Evolutionary conservation across 1,140 invertebrate genomes (phyloP).

Genomic region (Musca vetustissima): DNA sequence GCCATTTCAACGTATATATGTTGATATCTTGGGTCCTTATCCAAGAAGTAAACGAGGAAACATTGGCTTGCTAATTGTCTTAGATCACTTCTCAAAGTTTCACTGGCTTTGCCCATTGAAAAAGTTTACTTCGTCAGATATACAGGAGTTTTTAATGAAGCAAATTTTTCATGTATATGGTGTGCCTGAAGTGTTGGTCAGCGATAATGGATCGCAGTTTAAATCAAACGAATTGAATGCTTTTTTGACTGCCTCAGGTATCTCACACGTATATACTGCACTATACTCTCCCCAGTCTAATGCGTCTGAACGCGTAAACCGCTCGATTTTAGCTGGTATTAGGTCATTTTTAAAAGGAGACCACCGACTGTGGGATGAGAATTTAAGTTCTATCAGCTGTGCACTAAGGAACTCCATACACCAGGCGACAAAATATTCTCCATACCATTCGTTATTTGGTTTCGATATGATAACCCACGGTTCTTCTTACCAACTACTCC

Average conservation of each 20-base stretch:
- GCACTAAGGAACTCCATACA: conserved; percentile 17
- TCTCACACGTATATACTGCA: not conserved
- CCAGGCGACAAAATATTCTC: conserved; percentile 7
- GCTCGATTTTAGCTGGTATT: conserved; percentile 13
- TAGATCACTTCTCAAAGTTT: conserved; percentile 25
- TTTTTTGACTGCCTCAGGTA: not conserved
- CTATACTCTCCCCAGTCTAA: conserved; percentile 13
- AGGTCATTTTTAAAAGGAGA: conserved; percentile 16
- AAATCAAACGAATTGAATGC: not conserved
- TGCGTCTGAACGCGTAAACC: not conserved
- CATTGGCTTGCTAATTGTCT: conserved; percentile 18
- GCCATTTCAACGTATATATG: conserved; percentile 27
- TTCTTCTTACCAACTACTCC: conserved; percentile 10
- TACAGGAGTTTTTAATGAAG: not conserved
- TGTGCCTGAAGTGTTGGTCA: conserved; percentile 21
- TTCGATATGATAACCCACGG: conserved; percentile 27
- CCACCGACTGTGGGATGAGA: conserved; percentile 24
- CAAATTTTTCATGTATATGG: conserved; percentile 6
- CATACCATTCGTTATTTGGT: conserved; percentile 16
- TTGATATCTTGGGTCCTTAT: conserved; percentile 24
- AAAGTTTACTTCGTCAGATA: conserved; percentile 1
- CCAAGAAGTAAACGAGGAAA: conserved; percentile 19
- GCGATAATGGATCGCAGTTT: conserved; percentile 28
- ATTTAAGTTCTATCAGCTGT: conserved; percentile 13
- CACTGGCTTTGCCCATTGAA: not conserved